Base-by-base conservation (phyloP, 2,113 vertebrate genomes). In the Podiceps cristatus region DNA sequence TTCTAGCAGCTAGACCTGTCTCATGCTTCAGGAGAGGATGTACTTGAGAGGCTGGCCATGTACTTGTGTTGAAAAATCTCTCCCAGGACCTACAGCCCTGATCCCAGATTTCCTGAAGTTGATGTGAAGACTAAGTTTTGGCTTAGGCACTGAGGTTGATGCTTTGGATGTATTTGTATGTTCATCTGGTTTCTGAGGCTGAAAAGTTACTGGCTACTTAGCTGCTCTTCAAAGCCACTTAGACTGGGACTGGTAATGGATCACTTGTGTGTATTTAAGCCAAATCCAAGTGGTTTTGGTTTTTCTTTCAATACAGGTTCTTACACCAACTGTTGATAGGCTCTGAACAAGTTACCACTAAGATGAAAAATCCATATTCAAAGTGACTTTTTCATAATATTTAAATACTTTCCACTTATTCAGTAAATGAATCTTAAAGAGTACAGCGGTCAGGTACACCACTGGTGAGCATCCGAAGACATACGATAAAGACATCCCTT, bases 331-430 rank as follows among this genome's bases (percentile, higher is more conserved):
- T 76, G 4, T 84, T 95, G 9, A 18, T 92, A 72, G 60, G 40
- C 15, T 90, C 77, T 92, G 76, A 90, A 73, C 52, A 95, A 95
- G 68, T 94, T 68, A 92, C 62, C 56, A 7, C 60, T 85, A 59
- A 88, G 84, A 88, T 86, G 63, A 81, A 96, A 97, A 96, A 49
- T 45, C 80, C 5, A 11, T 94, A 94, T 63, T 88, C 45, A 77
- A 87, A 82, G 71, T 92, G 60, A 50, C 40, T 95, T 88, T 95
- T 94, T 66, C 9, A 18, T 76, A 83, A 27, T 66, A 86, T 50
- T 85, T 27, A 67, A 87, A 73, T 79, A 44, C 14, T 74, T 92
- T 90, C 31, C 3, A 60, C 84, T 85, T 79, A 22, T 40, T 94
- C 86, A 92, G 44, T 81, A 77, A 77, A 42, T 63, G 3, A 81